These are phyloP conservation scores for Xestia ashworthii DNA, from an alignment of 2,888 invertebrate species.

Conservation along the genomic window DNA sequence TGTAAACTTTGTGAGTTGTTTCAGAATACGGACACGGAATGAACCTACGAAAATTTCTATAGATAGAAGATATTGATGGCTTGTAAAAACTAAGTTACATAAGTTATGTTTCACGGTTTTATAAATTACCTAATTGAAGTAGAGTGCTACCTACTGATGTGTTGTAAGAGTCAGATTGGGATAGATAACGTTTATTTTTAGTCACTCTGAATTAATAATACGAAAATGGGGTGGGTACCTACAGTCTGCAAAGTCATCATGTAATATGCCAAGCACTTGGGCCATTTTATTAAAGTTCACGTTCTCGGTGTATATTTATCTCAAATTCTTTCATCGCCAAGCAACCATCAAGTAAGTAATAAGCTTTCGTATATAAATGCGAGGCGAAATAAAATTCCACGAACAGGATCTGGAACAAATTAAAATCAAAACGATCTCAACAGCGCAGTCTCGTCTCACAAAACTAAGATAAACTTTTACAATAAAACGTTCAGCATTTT, in stretches of 20 bases:
- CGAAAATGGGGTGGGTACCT: neutral
- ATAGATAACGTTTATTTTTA: neutral
- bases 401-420: constrained; percentile 63
- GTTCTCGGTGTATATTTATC: constrained; percentile 12
- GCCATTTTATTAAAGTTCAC: constrained; percentile 29
- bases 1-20: constrained; percentile 45
- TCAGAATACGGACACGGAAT: constrained; percentile 17
- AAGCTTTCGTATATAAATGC: constrained; percentile 44
- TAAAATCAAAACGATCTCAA: constrained; percentile 69
- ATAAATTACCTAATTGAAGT: neutral
- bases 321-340: constrained; percentile 29
- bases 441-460: constrained; percentile 61
- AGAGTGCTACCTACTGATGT: neutral
- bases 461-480: constrained; percentile 78
- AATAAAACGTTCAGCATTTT: constrained; percentile 82
- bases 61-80: constrained; percentile 9
- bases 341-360: constrained; percentile 47
- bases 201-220: neutral
- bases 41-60: neutral
- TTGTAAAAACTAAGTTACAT: neutral
- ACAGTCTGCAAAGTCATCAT: neutral
- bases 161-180: neutral
- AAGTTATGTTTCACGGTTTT: neutral
- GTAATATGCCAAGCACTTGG: constrained; percentile 20
- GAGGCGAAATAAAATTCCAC: constrained; percentile 52